Evolutionary conservation across 2,113 vertebrate genomes (phyloP).

Genomic region (Limanda limanda): DNA sequence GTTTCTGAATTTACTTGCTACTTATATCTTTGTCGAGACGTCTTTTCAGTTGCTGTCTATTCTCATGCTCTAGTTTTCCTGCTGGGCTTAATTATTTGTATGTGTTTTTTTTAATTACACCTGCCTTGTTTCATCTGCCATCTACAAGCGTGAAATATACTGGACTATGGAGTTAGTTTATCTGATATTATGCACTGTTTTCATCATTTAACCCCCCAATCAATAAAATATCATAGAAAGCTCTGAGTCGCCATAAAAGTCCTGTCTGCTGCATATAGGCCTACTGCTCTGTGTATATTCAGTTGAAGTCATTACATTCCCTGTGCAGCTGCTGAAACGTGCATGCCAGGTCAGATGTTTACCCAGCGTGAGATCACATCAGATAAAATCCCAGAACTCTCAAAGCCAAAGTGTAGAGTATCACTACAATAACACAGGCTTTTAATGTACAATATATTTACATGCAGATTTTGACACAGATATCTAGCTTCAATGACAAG

Average conservation of each 20-base stretch:
- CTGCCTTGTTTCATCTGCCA: too few relatives aligned
- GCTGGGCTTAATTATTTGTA: too few relatives aligned
- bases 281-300: conserved; percentile 19
- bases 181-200: background rate
- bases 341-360: conserved; percentile 74
- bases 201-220: background rate
- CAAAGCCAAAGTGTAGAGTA: conserved; percentile 36
- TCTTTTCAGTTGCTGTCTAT: too few relatives aligned
- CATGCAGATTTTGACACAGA: conserved; percentile 45
- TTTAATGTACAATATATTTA: conserved; percentile 33
- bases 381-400: conserved; percentile 55
- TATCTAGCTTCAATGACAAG: conserved; percentile 28
- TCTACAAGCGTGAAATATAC: too few relatives aligned
- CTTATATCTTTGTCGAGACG: too few relatives aligned
- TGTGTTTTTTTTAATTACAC: too few relatives aligned
- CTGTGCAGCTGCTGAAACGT: conserved; percentile 58
- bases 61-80: too few relatives aligned
- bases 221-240: background rate
- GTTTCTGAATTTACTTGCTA: too few relatives aligned
- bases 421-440: conserved; percentile 18
- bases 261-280: too few relatives aligned
- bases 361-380: conserved; percentile 66
- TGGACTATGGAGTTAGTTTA: background rate
- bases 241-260: background rate
- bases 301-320: conserved; percentile 57